Conservation (phyloP, 2,888 invertebrate genomes). For the Troilus luridus region DNA sequence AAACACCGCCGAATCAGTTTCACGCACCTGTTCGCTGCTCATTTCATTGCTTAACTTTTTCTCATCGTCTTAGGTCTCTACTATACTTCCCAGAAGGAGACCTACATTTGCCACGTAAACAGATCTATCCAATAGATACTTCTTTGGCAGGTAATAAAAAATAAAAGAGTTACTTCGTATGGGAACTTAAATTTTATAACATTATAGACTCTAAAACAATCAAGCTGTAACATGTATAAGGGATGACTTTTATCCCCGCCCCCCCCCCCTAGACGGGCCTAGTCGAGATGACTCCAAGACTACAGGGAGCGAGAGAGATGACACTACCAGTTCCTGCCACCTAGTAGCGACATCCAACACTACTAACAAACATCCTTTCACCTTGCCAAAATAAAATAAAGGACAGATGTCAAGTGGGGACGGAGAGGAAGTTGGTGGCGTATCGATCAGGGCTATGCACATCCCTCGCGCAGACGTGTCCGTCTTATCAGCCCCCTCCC, state of each 20-base stretch:
- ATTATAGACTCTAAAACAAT: no score
- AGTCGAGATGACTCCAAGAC: no score
- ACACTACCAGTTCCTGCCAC: background rate
- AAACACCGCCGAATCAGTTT: background rate
- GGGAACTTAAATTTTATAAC: no score
- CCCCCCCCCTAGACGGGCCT: no score
- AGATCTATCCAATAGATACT: background rate
- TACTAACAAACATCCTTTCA: background rate
- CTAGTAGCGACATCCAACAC: background rate
- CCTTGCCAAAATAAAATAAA: background rate
- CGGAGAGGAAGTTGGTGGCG: constrained; percentile 21
- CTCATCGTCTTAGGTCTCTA: background rate
- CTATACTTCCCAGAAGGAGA: no score
- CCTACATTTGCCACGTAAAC: background rate
- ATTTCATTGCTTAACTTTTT: background rate
- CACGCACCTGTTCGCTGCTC: background rate
- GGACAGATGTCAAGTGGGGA: constrained; percentile 23
- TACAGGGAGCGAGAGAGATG: background rate
- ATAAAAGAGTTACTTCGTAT: background rate
- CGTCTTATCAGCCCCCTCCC: constrained; percentile 51
- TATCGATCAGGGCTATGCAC: constrained; percentile 48
- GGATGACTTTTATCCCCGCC: no score
- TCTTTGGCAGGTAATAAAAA: background rate
- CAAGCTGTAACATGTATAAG: no score
- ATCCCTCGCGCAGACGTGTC: constrained; percentile 53